Evolutionary conservation across 1,140 invertebrate species (phyloP), one percentile per base, ranked within the genome.

Genomic region (Megalopta genalis): DNA sequence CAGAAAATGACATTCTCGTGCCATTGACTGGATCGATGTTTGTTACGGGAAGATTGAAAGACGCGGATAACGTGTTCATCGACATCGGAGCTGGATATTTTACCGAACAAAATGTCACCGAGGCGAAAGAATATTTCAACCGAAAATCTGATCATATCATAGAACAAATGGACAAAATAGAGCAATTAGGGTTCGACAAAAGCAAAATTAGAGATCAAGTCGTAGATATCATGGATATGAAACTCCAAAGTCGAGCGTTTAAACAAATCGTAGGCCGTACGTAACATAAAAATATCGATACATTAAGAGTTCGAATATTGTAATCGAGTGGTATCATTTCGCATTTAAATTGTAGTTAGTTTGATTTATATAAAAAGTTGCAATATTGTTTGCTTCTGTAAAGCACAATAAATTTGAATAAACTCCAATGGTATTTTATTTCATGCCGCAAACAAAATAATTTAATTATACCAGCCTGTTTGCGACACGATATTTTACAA

Each of bases 61-160:
- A 98, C 90, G 95, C 96, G 21, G 94, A 97, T 73, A 96, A 96
- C 21, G 60, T 63, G 7, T 37, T 99, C 16, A 96, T 99, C 77
- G 98, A 99, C 92, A 96, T 99, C 91, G 98, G 98, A 64, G 99
- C 98, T 76, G 97, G 98, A 83, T 99, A 99, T 92, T 99, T 97
- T 93, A 96, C 97, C n/a, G 96, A 98, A 92, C 97, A 98, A 95
- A 95, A 95, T 89, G 94, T 97, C 77, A 94, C 94, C 39, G 95
- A 95, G 81, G 97, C 97, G 0, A 97, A 97, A 90, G 96, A 98
- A 88, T 99, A 99, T 89, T 99, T 99, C 90, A 96, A 97, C 92
- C 94, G 98, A 77, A 98, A 98, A 94, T 96, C 98, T 0, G 95
- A 96, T 80, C 99, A 97, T 94, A 95, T 99, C 0, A 97, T 97